These are phyloP conservation scores for Sebastes jordani DNA, from an alignment of 2,797 vertebrate genomes.

Conservation along the genomic window DNA sequence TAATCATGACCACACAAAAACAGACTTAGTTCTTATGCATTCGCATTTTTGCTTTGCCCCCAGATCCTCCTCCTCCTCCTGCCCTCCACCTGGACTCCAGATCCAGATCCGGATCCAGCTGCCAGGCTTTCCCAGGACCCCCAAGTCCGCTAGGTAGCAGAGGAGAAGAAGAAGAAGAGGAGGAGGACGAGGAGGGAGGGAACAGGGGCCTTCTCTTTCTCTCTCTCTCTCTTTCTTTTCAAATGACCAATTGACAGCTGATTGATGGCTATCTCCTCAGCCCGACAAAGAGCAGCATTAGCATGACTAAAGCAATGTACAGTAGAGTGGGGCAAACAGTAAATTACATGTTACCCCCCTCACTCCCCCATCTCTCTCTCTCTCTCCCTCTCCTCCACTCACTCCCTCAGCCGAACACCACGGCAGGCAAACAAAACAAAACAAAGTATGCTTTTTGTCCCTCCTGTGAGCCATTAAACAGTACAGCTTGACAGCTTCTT, in stretches of 20 bases:
- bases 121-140: conserved; percentile 88
- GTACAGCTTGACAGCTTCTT: conserved; percentile 97
- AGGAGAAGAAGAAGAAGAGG: conserved; percentile 27
- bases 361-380: conserved; percentile 77
- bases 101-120: conserved; percentile 85
- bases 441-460: conserved; percentile 77
- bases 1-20: neutral
- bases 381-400: conserved; percentile 75
- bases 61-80: neutral
- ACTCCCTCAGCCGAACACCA: conserved; percentile 59
- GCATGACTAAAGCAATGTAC: conserved; percentile 99
- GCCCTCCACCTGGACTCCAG: conserved; percentile 68
- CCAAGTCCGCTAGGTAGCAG: conserved; percentile 91
- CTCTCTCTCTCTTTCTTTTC: conserved; percentile 84
- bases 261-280: conserved; percentile 99
- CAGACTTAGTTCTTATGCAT: neutral
- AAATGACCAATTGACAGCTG: conserved; percentile 99
- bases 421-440: conserved; percentile 76
- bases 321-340: conserved; percentile 96
- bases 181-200: conserved; percentile 51
- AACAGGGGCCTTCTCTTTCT: conserved; percentile 84
- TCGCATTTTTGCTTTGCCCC: neutral
- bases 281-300: conserved; percentile 96
- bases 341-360: conserved; percentile 96
- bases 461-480: conserved; percentile 73